Base-by-base conservation (phyloP, 2,797 vertebrate species). In the Enteromius paludinosus region DNA sequence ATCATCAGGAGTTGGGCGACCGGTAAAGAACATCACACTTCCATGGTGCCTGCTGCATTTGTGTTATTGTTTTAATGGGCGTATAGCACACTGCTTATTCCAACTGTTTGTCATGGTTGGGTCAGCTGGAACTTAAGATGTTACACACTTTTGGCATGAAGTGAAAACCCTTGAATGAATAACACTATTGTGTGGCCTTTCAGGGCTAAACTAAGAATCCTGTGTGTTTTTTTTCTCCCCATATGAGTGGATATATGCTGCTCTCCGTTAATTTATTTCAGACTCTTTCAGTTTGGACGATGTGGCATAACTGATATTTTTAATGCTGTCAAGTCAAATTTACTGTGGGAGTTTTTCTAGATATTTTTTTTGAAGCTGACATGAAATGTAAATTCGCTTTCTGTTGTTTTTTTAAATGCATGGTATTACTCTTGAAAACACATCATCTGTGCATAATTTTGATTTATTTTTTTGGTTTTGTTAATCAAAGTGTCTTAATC, bases 31-130 rank as follows among this genome's bases (percentile, higher is more conserved):
- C 49, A 59, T 66, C 45, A 54, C 64, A 41, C 56, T 64, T 65
- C 47, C 79, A 81, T 69, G 71, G 82, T 61, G 28, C 54, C 82
- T 56, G 77, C 61, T 30, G 78, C 81, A 65, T 20, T 78, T 83
- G 61, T 71, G 9, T 12, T 75, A 33, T 14, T 77, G 17, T 80
- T 52, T 49, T 15, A 71, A 52, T 59, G 65, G n/a, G 47, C 11
- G 54, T 79, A 14, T 80, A 68, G 14, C 15, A 14, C 18, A 15
- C 4, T 41, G 70, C 69, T 49, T n/a, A 38, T 81, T 49, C n/a
- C 25, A 81, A 25, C 56, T 35, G 20, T 23, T 49, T 10, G 38
- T 28, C 33, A 35, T 69, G 30, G n/a, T 64, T 79, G 49, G 35
- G 54, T 74, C 11, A 54, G n/a, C 12, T 43, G 41, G 59, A 64